Evolutionary conservation across 2,888 invertebrate genomes (phyloP), one percentile per base, ranked within the genome.

Genomic region (Cryptus armator): DNA sequence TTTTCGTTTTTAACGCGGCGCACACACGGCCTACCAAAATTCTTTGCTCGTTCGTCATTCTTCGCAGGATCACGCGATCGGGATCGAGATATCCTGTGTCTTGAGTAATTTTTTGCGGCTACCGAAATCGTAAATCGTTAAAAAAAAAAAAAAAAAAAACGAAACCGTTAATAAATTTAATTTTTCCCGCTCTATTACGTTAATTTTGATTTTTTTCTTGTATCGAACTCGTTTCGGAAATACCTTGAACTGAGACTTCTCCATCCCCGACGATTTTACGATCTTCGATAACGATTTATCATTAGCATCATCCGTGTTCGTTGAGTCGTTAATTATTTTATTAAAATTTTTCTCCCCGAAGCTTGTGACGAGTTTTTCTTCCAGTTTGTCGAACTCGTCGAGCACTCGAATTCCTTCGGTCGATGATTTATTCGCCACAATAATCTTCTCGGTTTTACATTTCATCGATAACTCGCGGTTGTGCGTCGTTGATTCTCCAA

Each of bases 1-100:
- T 87, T 19, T 87, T 88, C 56, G 88, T 87, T 76, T 90, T 90
- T 19, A 90, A 81, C 10, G 90, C 88, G 24, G 90, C 90, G 51
- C 90, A 90, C 88, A 88, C 88, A 56, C 89, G 89, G 19, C 90
- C 90, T 2, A 90, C 90, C 80, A 90, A 81, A 83, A 90, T 90
- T 86, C 90, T 89, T 75, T 90, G 90, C 56, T 87, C 83, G 86
- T 90, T 89, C 46, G 90, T 89, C 90, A 90, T 89, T 83, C 90
- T 85, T 72, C 86, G 85, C 59, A 90, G 87, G 81, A 90, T 90
- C 62, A 89, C 80, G 71, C 87, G 89, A 86, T 90, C 89, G 14
- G 89, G 86, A 80, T 90, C 89, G 51, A 67, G 29, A 68, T 68
- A 85, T 86, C 76, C 77, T 43, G 75, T 66, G 76, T 90, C 87